These are phyloP conservation scores for Wasmannia auropunctata DNA, from an alignment of 1,140 invertebrate species.

Conservation along the genomic window DNA sequence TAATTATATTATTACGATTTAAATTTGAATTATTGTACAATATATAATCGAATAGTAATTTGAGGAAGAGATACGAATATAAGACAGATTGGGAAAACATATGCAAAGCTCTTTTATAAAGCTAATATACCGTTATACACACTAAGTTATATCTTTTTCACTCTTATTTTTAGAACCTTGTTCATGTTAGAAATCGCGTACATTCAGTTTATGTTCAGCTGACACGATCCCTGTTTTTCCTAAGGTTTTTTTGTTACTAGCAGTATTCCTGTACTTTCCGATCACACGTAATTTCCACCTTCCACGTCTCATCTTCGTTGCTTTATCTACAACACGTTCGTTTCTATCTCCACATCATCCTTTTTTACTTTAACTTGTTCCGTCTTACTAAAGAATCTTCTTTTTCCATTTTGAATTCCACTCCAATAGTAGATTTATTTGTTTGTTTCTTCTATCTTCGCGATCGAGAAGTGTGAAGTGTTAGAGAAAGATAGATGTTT, in stretches of 20 bases:
- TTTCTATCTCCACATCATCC: neutral
- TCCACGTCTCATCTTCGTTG: neutral
- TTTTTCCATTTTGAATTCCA: neutral
- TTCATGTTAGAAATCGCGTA: neutral
- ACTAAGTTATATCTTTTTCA: neutral
- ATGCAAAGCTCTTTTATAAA: neutral
- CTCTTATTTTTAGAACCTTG: neutral
- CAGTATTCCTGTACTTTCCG: constrained; percentile 51
- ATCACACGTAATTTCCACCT: constrained; percentile 25
- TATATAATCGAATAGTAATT: neutral
- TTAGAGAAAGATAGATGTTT: neutral
- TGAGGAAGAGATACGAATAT: neutral
- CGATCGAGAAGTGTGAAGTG: neutral
- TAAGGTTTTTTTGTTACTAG: constrained; percentile 50
- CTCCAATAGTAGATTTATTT: neutral
- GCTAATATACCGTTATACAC: neutral
- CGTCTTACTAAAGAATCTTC: neutral
- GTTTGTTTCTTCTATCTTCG: neutral
- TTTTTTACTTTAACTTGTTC: constrained; percentile 24
- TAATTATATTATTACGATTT: neutral
- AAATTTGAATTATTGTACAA: neutral
- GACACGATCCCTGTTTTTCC: constrained; percentile 2
- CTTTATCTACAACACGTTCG: neutral
- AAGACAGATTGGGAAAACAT: neutral
- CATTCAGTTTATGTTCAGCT: neutral